Conservation (phyloP, 2,113 vertebrate species). For the Muscicapa adusta region DNA sequence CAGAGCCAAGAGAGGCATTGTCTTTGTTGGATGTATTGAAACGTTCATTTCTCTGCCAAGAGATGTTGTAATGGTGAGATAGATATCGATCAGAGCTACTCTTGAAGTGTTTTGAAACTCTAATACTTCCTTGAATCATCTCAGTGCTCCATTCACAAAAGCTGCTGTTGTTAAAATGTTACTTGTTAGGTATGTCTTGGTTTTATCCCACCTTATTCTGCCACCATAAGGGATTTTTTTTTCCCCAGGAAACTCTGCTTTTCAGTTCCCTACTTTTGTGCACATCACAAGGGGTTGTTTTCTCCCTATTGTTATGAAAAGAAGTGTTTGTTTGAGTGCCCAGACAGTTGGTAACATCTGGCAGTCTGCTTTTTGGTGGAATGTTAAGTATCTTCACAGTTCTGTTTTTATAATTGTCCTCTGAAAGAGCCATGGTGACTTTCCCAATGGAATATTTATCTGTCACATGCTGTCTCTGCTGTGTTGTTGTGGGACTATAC, state of each 20-base stretch:
- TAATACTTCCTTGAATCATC: neutral
- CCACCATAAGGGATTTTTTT: neutral
- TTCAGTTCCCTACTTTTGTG: neutral
- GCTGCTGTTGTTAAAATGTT: neutral
- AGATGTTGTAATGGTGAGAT: neutral
- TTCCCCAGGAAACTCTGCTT: neutral
- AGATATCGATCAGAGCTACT: neutral
- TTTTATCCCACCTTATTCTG: neutral
- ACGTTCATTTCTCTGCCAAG: neutral
- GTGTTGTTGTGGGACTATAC: neutral
- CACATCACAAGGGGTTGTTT: neutral
- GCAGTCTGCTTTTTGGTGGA: neutral
- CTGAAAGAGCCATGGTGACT: neutral
- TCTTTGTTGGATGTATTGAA: accelerated
- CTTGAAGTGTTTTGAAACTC: neutral
- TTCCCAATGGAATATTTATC: neutral
- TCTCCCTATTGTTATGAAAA: neutral
- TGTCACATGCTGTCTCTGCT: neutral
- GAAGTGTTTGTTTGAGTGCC: neutral
- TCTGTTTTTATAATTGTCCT: neutral
- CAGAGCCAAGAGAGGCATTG: neutral
- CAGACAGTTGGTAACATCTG: neutral
- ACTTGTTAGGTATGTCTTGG: neutral
- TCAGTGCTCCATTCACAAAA: neutral
- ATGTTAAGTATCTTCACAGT: constrained; percentile 5